Evolutionary conservation across 1,140 invertebrate species (phyloP).

Genomic region (Pteromalus puparum): DNA sequence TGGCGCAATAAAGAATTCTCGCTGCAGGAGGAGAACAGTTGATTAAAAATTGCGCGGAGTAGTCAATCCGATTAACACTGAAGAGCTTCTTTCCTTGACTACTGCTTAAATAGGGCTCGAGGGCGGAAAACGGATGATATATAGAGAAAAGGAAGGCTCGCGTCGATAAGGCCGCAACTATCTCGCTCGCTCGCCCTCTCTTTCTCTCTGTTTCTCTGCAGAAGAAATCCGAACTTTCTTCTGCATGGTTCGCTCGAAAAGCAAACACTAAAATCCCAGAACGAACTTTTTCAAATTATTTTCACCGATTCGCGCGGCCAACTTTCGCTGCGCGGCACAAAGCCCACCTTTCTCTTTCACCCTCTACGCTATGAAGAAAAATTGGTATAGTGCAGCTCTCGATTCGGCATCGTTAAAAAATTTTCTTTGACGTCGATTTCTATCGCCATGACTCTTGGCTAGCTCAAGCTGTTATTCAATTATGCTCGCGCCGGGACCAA

Average conservation of each 20-base stretch:
- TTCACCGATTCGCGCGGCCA: conserved; percentile 5
- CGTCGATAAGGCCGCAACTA: background rate
- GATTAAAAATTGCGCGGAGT: background rate
- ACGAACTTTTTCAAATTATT: conserved; percentile 42
- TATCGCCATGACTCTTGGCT: background rate
- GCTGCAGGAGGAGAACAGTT: too few relatives aligned
- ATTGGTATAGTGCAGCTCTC: background rate
- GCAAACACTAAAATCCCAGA: conserved; percentile 28
- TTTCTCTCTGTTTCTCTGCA: background rate
- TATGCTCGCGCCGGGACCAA: background rate
- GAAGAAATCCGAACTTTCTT: background rate
- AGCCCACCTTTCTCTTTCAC: background rate
- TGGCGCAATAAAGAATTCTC: too few relatives aligned
- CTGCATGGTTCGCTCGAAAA: background rate
- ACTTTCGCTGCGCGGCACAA: background rate
- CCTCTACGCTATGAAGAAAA: background rate
- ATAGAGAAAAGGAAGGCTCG: conserved; percentile 7
- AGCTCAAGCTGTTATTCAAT: conserved; percentile 15
- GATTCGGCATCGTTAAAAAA: conserved; percentile 14
- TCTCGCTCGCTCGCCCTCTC: background rate
- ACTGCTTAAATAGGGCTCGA: conserved; percentile 24
- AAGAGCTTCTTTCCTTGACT: background rate
- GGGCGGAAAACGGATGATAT: background rate
- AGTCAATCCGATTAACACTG: background rate
- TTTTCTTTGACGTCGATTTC: background rate